Percentiles rank a stretch among this genome's conserved stretches.
Conservation (phyloP, 2,888 invertebrate species). For the Uloborus plumipes region DNA sequence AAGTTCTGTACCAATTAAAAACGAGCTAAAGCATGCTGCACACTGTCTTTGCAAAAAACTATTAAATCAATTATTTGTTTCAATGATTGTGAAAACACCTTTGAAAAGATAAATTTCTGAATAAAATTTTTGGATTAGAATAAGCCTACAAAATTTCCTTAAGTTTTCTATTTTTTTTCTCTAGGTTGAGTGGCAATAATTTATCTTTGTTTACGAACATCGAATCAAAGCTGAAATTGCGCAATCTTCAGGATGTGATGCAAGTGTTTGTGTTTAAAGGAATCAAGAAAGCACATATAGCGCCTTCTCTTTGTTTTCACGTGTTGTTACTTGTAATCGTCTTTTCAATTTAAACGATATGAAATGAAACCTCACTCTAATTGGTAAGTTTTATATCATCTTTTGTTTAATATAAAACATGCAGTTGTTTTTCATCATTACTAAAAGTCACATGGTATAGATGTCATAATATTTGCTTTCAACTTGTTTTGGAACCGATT, state of each 20-base stretch:
- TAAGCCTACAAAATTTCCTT: not conserved
- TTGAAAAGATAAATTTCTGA: not conserved
- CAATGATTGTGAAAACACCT: too few relatives aligned
- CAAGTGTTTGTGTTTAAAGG: slow-evolving; percentile 62
- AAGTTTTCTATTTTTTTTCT: not conserved
- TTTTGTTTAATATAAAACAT: not conserved
- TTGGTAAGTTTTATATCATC: slow-evolving; percentile 37
- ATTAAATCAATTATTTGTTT: too few relatives aligned
- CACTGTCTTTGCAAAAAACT: too few relatives aligned
- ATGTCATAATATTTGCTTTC: slow-evolving; percentile 22
- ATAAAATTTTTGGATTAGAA: not conserved
- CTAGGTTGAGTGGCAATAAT: not conserved
- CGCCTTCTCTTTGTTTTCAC: slow-evolving; percentile 52
- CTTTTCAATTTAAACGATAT: slow-evolving; percentile 20
- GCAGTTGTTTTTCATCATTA: slow-evolving; percentile 8
- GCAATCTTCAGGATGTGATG: slow-evolving; percentile 63
- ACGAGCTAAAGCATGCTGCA: too few relatives aligned
- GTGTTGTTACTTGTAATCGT: slow-evolving; percentile 30
- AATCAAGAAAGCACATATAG: slow-evolving; percentile 23
- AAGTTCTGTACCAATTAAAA: too few relatives aligned
- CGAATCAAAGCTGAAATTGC: slow-evolving; percentile 46
- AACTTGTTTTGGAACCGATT: not conserved
- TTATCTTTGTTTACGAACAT: slow-evolving; percentile 54
- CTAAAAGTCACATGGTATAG: slow-evolving; percentile 54
- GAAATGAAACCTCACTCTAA: slow-evolving; percentile 49